Base-by-base conservation (phyloP, 2,113 vertebrate species). In the Microcebus griseorufus region DNA sequence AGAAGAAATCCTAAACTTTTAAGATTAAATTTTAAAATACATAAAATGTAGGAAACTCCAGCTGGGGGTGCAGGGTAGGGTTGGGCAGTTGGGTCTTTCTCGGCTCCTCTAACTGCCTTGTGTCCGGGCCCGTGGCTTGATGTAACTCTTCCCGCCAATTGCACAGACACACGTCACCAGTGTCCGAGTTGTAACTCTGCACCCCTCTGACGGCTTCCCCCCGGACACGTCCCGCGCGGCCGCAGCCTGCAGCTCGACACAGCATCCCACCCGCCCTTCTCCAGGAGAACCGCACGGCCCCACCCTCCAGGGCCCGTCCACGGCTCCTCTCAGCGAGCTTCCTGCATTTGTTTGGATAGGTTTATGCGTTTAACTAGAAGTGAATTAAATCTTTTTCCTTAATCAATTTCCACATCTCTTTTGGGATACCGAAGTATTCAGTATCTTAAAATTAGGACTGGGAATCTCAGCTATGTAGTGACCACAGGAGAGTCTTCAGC, bases 111-210 rank as follows among this genome's bases (percentile, higher is more conserved):
- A 67, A 81, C 42, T 5, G 60, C 58, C 65, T 18, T 29, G 3
- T 0, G 0, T 22, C 20, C 62, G 0, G 81, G 81, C 73, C 73
- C 12, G 9, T 34, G 22, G 0, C 17, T 27, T 34, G 11, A 20
- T 42, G 11, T 37, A 79, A 65, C 78, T 70, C 55, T 58, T 62
- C 58, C 32, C 67, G 83, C 87, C 69, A 73, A 37, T 22, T 58
- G 88, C 6, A n/a, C 29, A 34, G 51, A 79, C 25, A 34, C 25
- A 60, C 1, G 4, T 87, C 1, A 1, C 58, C 62, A 60, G 27
- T 1, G 34, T 58, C 76, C 72, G 51, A 5, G 34, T 4, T 0
- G 25, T 12, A 16, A 12, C 58, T 16, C 20, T 89, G 65, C 2
- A 16, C 81, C 81, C 81, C 80, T 62, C 76, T 95, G 64, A 23